phyloP scores from a whole-genome alignment of 1,140 invertebrate species.

The Caerostris darwini region DNA sequence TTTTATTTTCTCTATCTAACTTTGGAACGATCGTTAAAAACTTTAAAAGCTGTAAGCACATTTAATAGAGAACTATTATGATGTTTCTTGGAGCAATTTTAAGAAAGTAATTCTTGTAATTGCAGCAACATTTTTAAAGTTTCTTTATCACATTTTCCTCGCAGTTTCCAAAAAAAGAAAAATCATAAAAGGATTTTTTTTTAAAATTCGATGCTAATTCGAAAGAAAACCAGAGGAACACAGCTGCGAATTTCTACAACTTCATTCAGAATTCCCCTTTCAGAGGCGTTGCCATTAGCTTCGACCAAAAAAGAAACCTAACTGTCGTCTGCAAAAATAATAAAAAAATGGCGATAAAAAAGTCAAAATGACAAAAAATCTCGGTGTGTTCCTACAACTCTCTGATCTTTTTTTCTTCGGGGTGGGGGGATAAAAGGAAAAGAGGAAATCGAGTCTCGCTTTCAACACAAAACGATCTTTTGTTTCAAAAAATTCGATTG shows the following conservation, averaged over 20 bases:
- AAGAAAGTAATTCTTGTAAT: background rate
- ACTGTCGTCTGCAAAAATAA: slow-evolving; percentile 43
- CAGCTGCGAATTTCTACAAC: slow-evolving; percentile 50
- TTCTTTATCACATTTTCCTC: background rate
- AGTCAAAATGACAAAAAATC: background rate
- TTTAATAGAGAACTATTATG: too few relatives aligned
- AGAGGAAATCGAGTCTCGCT: slow-evolving; percentile 41
- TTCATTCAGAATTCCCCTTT: slow-evolving; percentile 30
- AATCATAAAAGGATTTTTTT: background rate
- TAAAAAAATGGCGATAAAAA: background rate
- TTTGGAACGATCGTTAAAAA: too few relatives aligned
- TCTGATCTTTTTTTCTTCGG: background rate
- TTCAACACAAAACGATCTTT: slow-evolving; percentile 56
- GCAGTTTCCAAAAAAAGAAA: background rate
- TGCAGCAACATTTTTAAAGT: background rate
- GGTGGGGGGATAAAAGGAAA: too few relatives aligned
- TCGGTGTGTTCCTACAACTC: background rate
- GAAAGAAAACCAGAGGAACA: background rate
- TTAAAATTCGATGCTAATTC: slow-evolving; percentile 20
- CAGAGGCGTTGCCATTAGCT: background rate
- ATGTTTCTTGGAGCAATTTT: background rate
- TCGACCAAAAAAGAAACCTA: background rate
- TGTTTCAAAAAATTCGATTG: slow-evolving; percentile 63
- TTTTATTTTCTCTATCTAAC: too few relatives aligned
- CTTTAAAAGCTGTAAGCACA: too few relatives aligned